Evolutionary conservation across 2,888 invertebrate species (phyloP), one percentile per base, ranked within the genome.

Genomic region (Mayetiola destructor): DNA sequence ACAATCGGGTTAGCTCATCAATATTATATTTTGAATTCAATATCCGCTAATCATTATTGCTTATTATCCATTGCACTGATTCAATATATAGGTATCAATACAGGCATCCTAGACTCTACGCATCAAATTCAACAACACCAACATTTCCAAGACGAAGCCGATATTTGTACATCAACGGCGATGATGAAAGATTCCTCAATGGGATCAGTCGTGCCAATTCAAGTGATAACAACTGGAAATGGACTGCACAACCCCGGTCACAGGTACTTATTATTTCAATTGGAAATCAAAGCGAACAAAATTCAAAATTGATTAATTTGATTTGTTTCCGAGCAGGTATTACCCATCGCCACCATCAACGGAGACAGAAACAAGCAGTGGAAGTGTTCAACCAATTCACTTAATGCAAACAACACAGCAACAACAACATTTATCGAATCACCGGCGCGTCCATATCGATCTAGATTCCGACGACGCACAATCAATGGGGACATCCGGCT

Each of bases 401-500:
- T 32, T 32, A 53, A 29, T 12, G 67, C 65, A 57, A 73, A 30
- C 30, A 53, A 29, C 29, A 53, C 53, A 61, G 59, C 62, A 63
- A 61, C 63, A 63, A 57, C 64, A 63, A 54, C 64, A 62, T 57
- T 64, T 66, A 48, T 48, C 48, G 48, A 48, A 48, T 64, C 65
- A 63, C 62, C 59, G 65, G 66, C 64, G 64, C 66, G 67, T 67
- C 68, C 66, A 67, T 62, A 68, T 59, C 60, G 62, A 61, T 57
- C 60, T 64, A 65, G 63, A 67, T 69, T 69, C 68, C 68, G 68
- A 69, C 69, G 70, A 69, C 70, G 70, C 69, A 70, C 74, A 73
- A 76, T 74, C 71, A 75, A 75, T 73, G 76, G 76, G 76, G 76
- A 77, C 74, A 65, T 73, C 68, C 68, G 79, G 79, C 66, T 82